phyloP scores from a whole-genome alignment of 1,140 invertebrate genomes.

The Aphaenogaster ashmeadi region DNA sequence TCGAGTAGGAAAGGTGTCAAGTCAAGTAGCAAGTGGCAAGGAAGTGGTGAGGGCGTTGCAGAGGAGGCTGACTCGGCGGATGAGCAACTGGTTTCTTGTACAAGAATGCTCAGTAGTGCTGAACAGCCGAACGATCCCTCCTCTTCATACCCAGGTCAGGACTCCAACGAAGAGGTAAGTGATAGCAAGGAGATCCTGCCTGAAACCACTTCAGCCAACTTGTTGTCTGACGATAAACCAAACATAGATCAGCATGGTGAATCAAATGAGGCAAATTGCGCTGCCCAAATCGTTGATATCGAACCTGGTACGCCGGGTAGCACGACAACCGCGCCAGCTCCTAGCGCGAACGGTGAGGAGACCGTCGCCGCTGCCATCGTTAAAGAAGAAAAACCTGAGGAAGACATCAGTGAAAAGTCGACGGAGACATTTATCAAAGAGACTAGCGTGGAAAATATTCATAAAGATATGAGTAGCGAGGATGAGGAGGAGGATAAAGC shows the following conservation, averaged over 20 bases:
- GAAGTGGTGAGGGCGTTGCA: conserved; percentile 83
- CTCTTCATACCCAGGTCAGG: conserved; percentile 84
- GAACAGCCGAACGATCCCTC: conserved; percentile 81
- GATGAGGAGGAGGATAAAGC: conserved; percentile 74
- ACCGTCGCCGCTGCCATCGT: conserved; percentile 19
- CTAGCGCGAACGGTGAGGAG: conserved; percentile 69
- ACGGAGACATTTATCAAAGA: conserved; percentile 55
- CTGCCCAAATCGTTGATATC: conserved; percentile 76
- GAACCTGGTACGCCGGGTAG: conserved; percentile 70
- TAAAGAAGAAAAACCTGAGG: conserved; percentile 63
- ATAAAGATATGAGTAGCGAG: conserved; percentile 74
- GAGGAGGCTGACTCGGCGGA: conserved; percentile 86
- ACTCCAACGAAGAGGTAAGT: conserved; percentile 86
- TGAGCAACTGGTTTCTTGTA: conserved; percentile 81
- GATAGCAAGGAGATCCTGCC: conserved; percentile 86
- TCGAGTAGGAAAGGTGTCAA: conserved; percentile 77
- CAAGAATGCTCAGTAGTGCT: conserved; percentile 74
- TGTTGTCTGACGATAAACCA: conserved; percentile 87
- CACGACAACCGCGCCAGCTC: conserved; percentile 56
- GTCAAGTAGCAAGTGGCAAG: conserved; percentile 85
- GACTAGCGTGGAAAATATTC: conserved; percentile 61
- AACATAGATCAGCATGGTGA: conserved; percentile 86
- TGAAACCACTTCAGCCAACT: conserved; percentile 86
- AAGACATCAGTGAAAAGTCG: conserved; percentile 59
- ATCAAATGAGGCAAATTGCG: conserved; percentile 79